These are phyloP conservation scores for Danio albolineatus DNA, from an alignment of 2,797 vertebrate species.

Conservation along the genomic window DNA sequence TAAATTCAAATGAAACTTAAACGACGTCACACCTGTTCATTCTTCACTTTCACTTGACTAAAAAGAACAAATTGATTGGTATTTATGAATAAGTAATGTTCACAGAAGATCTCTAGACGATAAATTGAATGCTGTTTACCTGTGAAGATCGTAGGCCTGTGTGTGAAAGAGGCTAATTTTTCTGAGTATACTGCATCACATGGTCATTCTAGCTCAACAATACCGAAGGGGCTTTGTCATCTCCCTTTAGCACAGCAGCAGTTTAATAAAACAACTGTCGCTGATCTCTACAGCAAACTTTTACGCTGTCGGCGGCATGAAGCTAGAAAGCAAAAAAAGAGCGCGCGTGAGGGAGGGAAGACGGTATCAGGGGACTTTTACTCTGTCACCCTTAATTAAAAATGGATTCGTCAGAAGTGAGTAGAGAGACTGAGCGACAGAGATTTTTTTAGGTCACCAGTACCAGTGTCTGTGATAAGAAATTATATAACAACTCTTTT, in stretches of 20 bases:
- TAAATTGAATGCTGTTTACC: no score
- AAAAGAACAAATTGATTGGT: no score
- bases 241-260: background rate
- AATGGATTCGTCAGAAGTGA: constrained; percentile 77
- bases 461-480: constrained; percentile 73
- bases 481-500: constrained; percentile 76
- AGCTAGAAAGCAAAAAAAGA: constrained; percentile 12
- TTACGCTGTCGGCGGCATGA: background rate
- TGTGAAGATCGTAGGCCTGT: no score
- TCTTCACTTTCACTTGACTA: no score
- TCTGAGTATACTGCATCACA: background rate
- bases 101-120: no score
- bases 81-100: no score
- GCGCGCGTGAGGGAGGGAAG: constrained; percentile 32
- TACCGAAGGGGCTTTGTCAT: background rate
- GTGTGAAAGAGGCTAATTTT: no score
- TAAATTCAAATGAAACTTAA: no score
- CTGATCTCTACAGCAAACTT: background rate
- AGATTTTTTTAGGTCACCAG: constrained; percentile 75
- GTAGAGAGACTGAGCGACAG: constrained; percentile 68
- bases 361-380: constrained; percentile 59
- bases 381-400: constrained; percentile 78
- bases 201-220: background rate
- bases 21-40: no score
- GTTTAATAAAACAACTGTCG: constrained; percentile 23